Evolutionary conservation across 2,888 invertebrate genomes (phyloP), one percentile per base, ranked within the genome.

Genomic region (Drosophila prostipennis): DNA sequence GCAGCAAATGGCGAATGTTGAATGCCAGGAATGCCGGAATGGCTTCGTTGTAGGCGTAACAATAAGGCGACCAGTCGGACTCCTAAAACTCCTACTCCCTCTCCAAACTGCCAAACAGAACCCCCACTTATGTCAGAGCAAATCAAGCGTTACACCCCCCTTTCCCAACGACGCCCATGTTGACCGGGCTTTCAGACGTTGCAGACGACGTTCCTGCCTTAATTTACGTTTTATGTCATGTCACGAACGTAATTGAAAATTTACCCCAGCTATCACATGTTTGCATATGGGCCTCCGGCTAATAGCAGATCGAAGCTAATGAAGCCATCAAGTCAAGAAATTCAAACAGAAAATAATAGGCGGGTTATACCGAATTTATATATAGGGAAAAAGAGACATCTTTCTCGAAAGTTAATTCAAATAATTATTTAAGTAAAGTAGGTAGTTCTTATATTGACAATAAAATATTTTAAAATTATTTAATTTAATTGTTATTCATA

Each of bases 191-290:
- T 54, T 71, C 57, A 64, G 69, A 63, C 29, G 7, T 7, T 29
- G 29, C 5, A 29, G 29, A 29, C 83, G 29, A 29, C 83, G 67
- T 77, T 74, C 71, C 76, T 68, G 69, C 72, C 81, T 72, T 87
- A 77, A 89, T 84, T 89, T 80, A 87, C 80, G 83, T 81, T 89
- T 86, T 81, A 88, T 87, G 89, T 87, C 86, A 82, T 81, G 82
- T 81, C 84, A 81, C 80, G 77, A 80, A 78, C 81, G 77, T 89
- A 89, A 87, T 84, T 87, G 87, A 86, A 87, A 81, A 80, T 85
- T 84, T 73, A 53, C 73, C 42, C 48, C 48, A 42, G 40, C 51
- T 32, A 26, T 23, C 34, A 40, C 63, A 60, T 34, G 63, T 63
- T 36, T 51, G 51, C 52, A 23, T 64, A 14, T 29, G 51, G 51